A percentile compares a stretch with the other conserved stretches of the same genome.
phyloP scores from a whole-genome alignment of 2,888 invertebrate genomes.

The Crepidodera aurea region DNA sequence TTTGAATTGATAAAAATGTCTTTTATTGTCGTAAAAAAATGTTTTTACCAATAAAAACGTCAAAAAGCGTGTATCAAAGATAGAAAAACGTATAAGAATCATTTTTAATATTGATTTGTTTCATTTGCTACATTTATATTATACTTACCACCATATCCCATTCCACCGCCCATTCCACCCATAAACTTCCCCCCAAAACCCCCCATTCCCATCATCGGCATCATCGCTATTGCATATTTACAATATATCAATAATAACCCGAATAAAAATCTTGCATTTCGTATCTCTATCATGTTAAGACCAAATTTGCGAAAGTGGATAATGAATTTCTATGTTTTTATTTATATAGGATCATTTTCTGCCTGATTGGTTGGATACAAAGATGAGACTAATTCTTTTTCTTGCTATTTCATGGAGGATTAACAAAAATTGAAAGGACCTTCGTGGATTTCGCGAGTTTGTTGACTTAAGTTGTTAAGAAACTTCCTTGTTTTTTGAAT shows the following conservation, averaged over 20 bases:
- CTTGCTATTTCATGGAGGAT: neutral
- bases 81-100: too few relatives aligned
- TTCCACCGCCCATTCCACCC: slow-evolving; percentile 12
- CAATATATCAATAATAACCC: slow-evolving; percentile 62
- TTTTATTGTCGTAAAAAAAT: too few relatives aligned
- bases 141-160: slow-evolving; percentile 16
- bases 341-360: slow-evolving; percentile 17
- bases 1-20: too few relatives aligned
- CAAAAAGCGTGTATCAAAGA: too few relatives aligned
- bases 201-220: slow-evolving; percentile 19
- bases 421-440: neutral
- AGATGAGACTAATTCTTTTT: slow-evolving; percentile 16
- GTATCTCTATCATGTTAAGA: neutral
- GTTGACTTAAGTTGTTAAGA: neutral
- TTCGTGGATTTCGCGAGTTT: neutral
- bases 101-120: too few relatives aligned
- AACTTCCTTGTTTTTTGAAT: neutral
- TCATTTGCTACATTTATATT: too few relatives aligned
- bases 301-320: neutral
- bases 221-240: slow-evolving; percentile 1
- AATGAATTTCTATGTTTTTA: neutral
- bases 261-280: slow-evolving; percentile 52
- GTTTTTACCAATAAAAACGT: too few relatives aligned
- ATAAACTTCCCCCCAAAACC: slow-evolving; percentile 15
- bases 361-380: slow-evolving; percentile 9